phyloP scores from a whole-genome alignment of 2,113 vertebrate genomes.

The Aleadryas rufinucha region DNA sequence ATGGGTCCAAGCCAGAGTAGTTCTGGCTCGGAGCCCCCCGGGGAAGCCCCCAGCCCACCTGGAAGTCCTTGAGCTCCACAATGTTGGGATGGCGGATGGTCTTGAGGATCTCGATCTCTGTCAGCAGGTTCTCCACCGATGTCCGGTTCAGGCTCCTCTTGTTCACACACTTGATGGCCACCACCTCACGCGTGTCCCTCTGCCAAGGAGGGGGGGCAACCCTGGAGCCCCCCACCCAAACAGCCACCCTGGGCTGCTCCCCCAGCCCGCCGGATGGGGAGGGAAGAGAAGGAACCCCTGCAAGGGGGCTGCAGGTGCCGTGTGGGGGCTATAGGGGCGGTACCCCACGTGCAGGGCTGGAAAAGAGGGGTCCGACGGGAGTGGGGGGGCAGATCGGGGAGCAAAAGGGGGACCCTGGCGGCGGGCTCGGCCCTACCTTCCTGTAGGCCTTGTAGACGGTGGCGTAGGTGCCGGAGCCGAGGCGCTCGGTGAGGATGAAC shows the following conservation, averaged over 20 bases:
- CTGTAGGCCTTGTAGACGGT: constrained; percentile 95
- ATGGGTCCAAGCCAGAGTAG: fast-evolving
- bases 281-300: not conserved
- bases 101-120: constrained; percentile 95
- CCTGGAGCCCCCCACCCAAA: not conserved
- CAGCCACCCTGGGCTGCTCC: not conserved
- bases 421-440: constrained; percentile 76
- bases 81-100: constrained; percentile 89
- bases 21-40: fast-evolving
- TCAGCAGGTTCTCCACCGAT: constrained; percentile 92
- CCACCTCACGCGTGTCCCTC: constrained; percentile 88
- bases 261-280: fast-evolving
- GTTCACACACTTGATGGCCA: constrained; percentile 92
- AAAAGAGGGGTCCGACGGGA: not conserved
- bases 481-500: constrained; percentile 90
- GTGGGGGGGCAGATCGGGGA: fast-evolving
- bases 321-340: fast-evolving
- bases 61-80: constrained; percentile 94
- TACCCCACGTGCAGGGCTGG: fast-evolving
- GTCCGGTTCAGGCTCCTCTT: constrained; percentile 92
- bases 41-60: constrained; percentile 67
- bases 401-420: no score
- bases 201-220: constrained; percentile 10
- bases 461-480: constrained; percentile 92
- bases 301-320: not conserved